Percentiles rank a stretch among this genome's conserved stretches.
These are phyloP conservation scores for Agriotes lineatus DNA, from an alignment of 2,888 invertebrate species.

Conservation along the genomic window DNA sequence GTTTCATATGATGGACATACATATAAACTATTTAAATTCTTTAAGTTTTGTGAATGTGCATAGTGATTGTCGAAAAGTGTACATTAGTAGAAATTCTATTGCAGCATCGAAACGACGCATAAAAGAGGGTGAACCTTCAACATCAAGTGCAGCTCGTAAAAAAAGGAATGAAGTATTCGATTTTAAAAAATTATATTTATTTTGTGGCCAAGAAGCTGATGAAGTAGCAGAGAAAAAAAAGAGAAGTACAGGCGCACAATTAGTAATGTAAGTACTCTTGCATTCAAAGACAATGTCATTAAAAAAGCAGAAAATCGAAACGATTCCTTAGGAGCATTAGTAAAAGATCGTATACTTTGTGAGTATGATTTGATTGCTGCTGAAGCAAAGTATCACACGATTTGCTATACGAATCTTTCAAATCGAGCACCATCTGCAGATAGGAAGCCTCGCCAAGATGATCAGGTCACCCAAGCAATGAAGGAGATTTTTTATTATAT, in stretches of 20 bases:
- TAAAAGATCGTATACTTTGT: slow-evolving; percentile 49
- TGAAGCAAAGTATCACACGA: slow-evolving; percentile 58
- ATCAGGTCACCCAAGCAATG: slow-evolving; percentile 61
- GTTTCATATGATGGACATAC: too few relatives aligned
- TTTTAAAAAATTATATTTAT: slow-evolving; percentile 56
- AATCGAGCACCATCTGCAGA: slow-evolving; percentile 54
- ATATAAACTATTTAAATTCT: too few relatives aligned
- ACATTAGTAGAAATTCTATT: slow-evolving; percentile 38
- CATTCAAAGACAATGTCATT: slow-evolving; percentile 58
- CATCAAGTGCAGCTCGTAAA: too few relatives aligned
- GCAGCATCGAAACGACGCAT: slow-evolving; percentile 39
- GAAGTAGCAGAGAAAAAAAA: slow-evolving; percentile 51
- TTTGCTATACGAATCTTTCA: slow-evolving; percentile 59
- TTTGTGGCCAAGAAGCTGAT: slow-evolving; percentile 58
- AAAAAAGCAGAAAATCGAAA: slow-evolving; percentile 58
- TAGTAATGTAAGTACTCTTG: slow-evolving; percentile 55
- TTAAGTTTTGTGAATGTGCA: too few relatives aligned
- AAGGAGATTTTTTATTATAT: slow-evolving; percentile 58
- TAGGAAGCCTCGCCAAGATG: slow-evolving; percentile 56
- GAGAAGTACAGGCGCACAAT: slow-evolving; percentile 55
- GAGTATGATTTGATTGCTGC: slow-evolving; percentile 49
- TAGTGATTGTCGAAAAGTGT: slow-evolving; percentile 33
- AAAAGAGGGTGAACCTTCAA: slow-evolving; percentile 26
- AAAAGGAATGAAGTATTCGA: slow-evolving; percentile 45
- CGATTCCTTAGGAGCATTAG: slow-evolving; percentile 56